Base-by-base conservation (phyloP, 2,888 invertebrate species). In the Myopa testacea region DNA sequence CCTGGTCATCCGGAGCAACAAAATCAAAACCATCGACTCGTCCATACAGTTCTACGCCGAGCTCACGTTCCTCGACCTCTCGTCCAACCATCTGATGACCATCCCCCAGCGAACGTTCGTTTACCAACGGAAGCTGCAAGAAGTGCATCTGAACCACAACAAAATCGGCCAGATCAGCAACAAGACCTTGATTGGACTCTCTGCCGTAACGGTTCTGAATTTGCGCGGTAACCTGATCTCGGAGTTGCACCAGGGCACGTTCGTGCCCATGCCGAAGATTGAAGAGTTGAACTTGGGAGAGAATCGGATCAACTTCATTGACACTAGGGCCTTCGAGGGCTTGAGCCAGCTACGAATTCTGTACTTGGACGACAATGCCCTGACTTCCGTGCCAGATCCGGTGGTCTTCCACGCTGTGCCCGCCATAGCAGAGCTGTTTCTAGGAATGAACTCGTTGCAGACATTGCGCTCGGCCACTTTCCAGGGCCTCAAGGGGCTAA, bases 11-110 rank as follows among this genome's bases (percentile, higher is more conserved):
- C 93, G 94, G 84, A 95, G 94, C 88, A 96, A 96, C 88, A 94
- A 94, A 85, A 96, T 96, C 86, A 95, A 95, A 88, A 95, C 95
- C 14, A 95, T 96, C 81, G 96, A 96, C 88, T 95, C 95, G 76
- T 95, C 95, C 12, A 95, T 96, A 89, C 95, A 95, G 87, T 96
- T 96, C 90, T 96, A 96, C 90, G 93, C 94, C 1, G 95, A 95
- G 83, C 91, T 96, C 62, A 94, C 94, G 82, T 95, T 95, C 87
- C 92, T 96, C 76, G 96, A 96, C 89, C 91, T 96, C 45, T 95
- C 95, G 55, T 94, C 93, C 86, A 96, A 96, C 87, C 95, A 95
- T 85, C 91, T 96, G 84, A 93, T 96, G 84, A 95, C 93, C 85
- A 94, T 96, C 84, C 95, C 95, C 1, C 91, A 92, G 74, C 93